Evolutionary conservation across 2,113 vertebrate genomes (phyloP).

Genomic region (Lagopus leucura): DNA sequence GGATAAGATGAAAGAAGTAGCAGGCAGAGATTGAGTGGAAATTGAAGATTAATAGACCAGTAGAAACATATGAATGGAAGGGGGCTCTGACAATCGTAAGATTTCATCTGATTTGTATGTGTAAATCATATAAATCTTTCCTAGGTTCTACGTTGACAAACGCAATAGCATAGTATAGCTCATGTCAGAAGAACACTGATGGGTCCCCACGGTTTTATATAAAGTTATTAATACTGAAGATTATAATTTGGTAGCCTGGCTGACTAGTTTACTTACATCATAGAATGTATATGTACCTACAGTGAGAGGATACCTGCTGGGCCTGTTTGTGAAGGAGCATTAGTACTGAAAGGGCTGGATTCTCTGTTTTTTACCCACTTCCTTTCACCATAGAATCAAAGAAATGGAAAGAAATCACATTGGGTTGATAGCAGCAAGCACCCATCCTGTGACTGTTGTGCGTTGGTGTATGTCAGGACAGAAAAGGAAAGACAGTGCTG

Average conservation of each 20-base stretch:
- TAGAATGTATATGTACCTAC: background rate
- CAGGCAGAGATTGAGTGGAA: background rate
- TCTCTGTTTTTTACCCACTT: background rate
- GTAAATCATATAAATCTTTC: background rate
- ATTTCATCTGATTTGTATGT: background rate
- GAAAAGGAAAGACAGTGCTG: background rate
- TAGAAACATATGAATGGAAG: background rate
- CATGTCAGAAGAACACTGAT: background rate
- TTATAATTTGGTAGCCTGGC: background rate
- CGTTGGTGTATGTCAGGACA: background rate
- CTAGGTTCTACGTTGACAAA: conserved; percentile 10
- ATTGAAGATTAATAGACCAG: background rate
- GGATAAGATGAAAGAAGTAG: background rate
- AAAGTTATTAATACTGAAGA: background rate
- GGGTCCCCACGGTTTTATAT: background rate
- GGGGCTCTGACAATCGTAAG: background rate
- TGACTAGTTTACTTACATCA: background rate
- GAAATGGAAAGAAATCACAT: background rate
- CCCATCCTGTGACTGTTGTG: background rate
- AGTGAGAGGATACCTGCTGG: background rate
- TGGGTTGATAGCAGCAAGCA: background rate
- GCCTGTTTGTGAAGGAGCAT: background rate
- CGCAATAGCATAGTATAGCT: background rate
- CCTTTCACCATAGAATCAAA: background rate
- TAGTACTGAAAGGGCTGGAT: background rate